Evolutionary conservation across 2,797 vertebrate species (phyloP).

Genomic region (Sebastes trivittatus): DNA sequence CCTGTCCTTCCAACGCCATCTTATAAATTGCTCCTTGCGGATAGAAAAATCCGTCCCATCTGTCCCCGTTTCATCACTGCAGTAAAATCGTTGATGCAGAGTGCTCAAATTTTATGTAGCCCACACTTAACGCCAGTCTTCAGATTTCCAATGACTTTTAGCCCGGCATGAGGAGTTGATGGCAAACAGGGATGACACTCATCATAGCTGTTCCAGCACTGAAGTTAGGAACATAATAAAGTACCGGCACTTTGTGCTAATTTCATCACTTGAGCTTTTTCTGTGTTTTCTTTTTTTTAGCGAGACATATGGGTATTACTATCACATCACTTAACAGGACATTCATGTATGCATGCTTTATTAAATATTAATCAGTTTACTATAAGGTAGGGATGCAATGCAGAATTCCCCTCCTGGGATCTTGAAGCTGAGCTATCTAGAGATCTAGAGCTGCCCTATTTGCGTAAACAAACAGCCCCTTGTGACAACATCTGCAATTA

Average conservation of each 20-base stretch:
- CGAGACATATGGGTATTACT: neutral
- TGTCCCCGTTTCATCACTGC: constrained; percentile 6
- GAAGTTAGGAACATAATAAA: neutral
- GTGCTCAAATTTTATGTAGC: constrained; percentile 1
- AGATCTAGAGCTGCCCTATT: neutral
- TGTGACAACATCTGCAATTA: constrained; percentile 9
- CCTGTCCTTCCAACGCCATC: neutral
- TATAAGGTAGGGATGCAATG: neutral
- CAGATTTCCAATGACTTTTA: neutral
- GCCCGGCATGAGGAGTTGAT: neutral
- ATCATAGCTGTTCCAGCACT: neutral
- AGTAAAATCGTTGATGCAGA: constrained; percentile 4
- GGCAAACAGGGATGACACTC: neutral
- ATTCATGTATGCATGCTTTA: neutral
- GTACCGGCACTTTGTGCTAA: neutral
- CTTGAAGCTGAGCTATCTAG: neutral
- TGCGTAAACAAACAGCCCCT: neutral
- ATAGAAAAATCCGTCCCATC: constrained; percentile 4
- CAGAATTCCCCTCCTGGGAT: neutral
- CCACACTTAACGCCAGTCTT: neutral
- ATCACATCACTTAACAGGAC: neutral
- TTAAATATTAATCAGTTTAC: constrained; percentile 2
- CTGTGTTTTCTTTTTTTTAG: neutral
- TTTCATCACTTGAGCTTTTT: neutral
- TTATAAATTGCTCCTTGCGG: neutral